These are phyloP conservation scores for Cantharis rustica DNA, from an alignment of 2,888 invertebrate species.

Conservation along the genomic window DNA sequence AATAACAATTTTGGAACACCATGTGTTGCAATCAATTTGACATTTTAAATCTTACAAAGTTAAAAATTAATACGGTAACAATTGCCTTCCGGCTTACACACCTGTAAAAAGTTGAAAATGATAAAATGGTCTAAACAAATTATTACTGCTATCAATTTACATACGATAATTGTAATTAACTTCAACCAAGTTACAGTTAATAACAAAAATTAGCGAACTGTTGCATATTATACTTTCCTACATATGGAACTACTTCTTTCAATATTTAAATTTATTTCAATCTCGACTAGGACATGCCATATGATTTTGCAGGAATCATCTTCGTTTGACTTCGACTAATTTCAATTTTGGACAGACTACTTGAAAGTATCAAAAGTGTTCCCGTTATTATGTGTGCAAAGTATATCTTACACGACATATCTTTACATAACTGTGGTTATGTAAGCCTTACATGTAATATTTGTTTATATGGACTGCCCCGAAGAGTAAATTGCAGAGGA, in stretches of 20 bases:
- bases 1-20: slow-evolving; percentile 29
- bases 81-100: slow-evolving; percentile 29
- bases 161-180: slow-evolving; percentile 19
- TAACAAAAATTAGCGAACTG: neutral
- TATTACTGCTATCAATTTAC: slow-evolving; percentile 23
- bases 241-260: neutral
- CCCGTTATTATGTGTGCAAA: too few species aligned
- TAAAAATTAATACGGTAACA: slow-evolving; percentile 22
- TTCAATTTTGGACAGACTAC: too few species aligned
- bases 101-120: slow-evolving; percentile 23
- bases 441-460: too few species aligned
- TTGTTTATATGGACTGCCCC: too few species aligned
- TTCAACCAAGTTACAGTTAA: slow-evolving; percentile 17
- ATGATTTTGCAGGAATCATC: too few species aligned
- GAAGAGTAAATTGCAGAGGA: too few species aligned
- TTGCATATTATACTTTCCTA: neutral
- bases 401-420: too few species aligned
- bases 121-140: slow-evolving; percentile 22
- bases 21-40: slow-evolving; percentile 34
- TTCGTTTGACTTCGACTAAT: too few species aligned
- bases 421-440: too few species aligned
- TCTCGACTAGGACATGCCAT: neutral
- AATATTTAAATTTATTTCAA: neutral
- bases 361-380: too few species aligned
- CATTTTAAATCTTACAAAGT: slow-evolving; percentile 25